Evolutionary conservation across 2,113 vertebrate species (phyloP).

Genomic region (Siniperca chuatsi): DNA sequence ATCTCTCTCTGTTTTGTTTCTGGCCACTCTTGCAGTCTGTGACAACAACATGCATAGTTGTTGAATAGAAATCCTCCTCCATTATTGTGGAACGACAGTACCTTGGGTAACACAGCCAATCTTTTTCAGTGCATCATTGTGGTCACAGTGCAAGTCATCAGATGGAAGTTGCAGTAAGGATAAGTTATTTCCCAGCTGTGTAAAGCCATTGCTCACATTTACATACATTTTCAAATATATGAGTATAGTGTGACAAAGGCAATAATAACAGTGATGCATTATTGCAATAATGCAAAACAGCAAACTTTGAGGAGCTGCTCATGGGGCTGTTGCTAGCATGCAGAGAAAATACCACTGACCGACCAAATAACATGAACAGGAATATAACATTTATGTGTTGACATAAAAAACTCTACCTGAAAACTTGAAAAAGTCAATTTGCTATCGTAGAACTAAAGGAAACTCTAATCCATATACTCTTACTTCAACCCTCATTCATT

Average conservation of each 20-base stretch:
- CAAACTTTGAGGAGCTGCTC: background rate
- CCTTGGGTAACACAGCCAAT: slow-evolving; percentile 23
- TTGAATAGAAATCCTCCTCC: slow-evolving; percentile 52
- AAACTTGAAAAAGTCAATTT: background rate
- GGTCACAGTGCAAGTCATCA: slow-evolving; percentile 17
- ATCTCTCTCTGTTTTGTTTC: slow-evolving; percentile 47
- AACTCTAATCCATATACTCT: background rate
- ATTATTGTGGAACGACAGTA: slow-evolving; percentile 28
- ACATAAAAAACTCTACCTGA: background rate
- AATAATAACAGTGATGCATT: background rate
- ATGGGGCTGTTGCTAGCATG: background rate
- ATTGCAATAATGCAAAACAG: background rate
- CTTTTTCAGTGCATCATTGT: slow-evolving; percentile 12
- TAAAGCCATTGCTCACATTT: background rate
- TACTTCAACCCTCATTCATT: background rate
- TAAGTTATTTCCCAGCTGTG: slow-evolving; percentile 12
- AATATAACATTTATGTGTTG: background rate
- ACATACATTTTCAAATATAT: slow-evolving; percentile 23
- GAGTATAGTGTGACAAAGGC: background rate
- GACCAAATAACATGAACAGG: background rate
- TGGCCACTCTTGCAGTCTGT: slow-evolving; percentile 38
- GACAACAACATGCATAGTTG: slow-evolving; percentile 39
- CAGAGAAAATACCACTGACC: background rate
- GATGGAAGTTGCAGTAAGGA: background rate
- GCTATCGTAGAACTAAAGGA: background rate